Evolutionary conservation across 2,797 vertebrate species (phyloP), one percentile per base, ranked within the genome.

Genomic region (Argentina silus): DNA sequence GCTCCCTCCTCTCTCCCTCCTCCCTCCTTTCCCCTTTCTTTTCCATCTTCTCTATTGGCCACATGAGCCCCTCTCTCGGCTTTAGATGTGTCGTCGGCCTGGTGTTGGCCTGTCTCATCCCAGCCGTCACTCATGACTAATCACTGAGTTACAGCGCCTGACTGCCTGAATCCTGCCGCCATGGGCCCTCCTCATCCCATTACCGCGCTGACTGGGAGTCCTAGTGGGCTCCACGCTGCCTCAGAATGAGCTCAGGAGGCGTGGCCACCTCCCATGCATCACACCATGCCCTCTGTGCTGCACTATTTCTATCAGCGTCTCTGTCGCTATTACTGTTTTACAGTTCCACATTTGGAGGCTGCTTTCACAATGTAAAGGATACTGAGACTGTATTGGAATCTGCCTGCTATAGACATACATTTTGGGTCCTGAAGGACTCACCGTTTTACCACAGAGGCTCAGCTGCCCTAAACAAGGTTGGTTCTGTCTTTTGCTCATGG

Each of bases 1-100:
- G 60, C 67, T 76, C 48, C 61, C 75, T 65, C 79, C 73, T 78
- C 81, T 69, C 53, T 72, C 59, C 60, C 72, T 77, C 70, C 12
- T 76, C 48, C 60, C 75, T 65, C 79, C 73, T 78, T 80, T 69
- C 53, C 66, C 62, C 64, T 65, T 36, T 73, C 76, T 79, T 80
- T 81, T 76, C 79, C 71, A 68, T 76, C 78, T 78, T 63, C 75
- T 72, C 87, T 88, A 79, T 78, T 56, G 83, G 80, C 88, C 90
- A 91, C 89, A 89, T 90, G 88, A 70, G 80, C 77, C 84, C 77
- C 79, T 89, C 75, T 81, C 80, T 92, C 59, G 44, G 56, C 63
- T 73, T 83, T 83, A 93, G 88, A 93, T 93, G 92, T 93, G 89
- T 91, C 83, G 80, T 85, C 85, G 87, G 88, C 83, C 87, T 85